A percentile compares a stretch with the other conserved stretches of the same genome.
Conservation (phyloP, 1,140 invertebrate genomes). For the Amyelois transitella region DNA sequence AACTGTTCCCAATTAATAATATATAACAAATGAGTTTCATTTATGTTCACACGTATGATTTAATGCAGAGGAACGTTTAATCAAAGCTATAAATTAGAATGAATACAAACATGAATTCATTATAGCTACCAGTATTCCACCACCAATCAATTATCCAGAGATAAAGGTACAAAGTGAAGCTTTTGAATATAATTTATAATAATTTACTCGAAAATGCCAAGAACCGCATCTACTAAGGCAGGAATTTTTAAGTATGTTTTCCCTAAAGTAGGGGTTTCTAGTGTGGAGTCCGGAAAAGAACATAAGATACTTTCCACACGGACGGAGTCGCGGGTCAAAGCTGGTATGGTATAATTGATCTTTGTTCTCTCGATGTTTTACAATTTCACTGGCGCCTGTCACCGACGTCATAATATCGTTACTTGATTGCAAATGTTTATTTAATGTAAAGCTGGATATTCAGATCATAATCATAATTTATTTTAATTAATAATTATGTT, state of each 20-base stretch:
- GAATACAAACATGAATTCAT: neutral
- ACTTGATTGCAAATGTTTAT: neutral
- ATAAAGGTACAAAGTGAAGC: neutral
- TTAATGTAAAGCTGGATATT: neutral
- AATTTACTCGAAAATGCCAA: too few relatives aligned
- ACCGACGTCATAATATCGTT: neutral
- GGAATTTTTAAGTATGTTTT: too few relatives aligned
- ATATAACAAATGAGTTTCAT: too few relatives aligned
- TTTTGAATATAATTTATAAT: too few relatives aligned
- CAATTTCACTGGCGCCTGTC: neutral
- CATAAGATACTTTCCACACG: too few relatives aligned
- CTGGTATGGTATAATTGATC: too few relatives aligned
- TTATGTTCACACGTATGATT: neutral
- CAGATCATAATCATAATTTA: neutral
- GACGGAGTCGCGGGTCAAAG: too few relatives aligned
- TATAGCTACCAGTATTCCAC: neutral
- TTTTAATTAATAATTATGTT: neutral
- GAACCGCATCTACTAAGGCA: too few relatives aligned
- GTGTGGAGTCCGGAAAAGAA: too few relatives aligned
- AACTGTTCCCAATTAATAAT: too few relatives aligned
- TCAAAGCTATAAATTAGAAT: neutral
- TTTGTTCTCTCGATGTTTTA: neutral
- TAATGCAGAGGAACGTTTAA: neutral
- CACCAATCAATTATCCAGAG: neutral
- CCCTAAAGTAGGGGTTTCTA: too few relatives aligned